Conservation (phyloP, 2,888 invertebrate species). For the Peribatodes rhomboidaria region DNA sequence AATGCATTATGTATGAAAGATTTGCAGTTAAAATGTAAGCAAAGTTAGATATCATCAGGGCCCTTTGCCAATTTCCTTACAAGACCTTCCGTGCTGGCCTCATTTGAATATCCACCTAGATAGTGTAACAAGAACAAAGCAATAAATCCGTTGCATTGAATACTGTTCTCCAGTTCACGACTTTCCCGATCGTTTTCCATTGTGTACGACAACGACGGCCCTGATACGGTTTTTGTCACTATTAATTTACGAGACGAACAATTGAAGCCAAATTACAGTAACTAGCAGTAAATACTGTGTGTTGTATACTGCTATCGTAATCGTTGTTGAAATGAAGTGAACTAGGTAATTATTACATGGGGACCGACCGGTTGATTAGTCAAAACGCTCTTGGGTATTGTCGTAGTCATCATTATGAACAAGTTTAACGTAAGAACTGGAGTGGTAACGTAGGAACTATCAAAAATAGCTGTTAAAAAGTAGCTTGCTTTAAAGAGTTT, state of each 20-base stretch:
- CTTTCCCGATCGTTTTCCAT: constrained; percentile 56
- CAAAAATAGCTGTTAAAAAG: too few relatives aligned
- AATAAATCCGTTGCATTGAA: constrained; percentile 48
- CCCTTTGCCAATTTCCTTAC: constrained; percentile 14
- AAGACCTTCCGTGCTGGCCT: constrained; percentile 5
- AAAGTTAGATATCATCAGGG: constrained; percentile 7
- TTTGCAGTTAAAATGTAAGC: constrained; percentile 2
- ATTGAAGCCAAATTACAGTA: constrained; percentile 29
- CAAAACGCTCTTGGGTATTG: too few relatives aligned
- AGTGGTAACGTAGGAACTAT: neutral
- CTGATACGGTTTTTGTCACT: constrained; percentile 41
- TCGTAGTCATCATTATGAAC: too few relatives aligned
- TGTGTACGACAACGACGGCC: constrained; percentile 47
- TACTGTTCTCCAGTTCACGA: constrained; percentile 51
- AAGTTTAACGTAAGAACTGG: too few relatives aligned
- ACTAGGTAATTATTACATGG: neutral
- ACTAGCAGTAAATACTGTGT: neutral
- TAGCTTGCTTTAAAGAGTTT: too few relatives aligned
- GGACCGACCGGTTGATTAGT: too few relatives aligned
- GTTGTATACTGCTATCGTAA: neutral
- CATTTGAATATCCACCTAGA: constrained; percentile 12
- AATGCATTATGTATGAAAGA: too few relatives aligned
- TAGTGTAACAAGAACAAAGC: constrained; percentile 34
- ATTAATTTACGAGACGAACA: constrained; percentile 39
- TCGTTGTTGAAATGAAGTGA: constrained; percentile 8